A percentile compares a stretch with the other conserved stretches of the same genome.
phyloP scores from a whole-genome alignment of 2,888 invertebrate genomes.

The Punctoribates punctum region DNA sequence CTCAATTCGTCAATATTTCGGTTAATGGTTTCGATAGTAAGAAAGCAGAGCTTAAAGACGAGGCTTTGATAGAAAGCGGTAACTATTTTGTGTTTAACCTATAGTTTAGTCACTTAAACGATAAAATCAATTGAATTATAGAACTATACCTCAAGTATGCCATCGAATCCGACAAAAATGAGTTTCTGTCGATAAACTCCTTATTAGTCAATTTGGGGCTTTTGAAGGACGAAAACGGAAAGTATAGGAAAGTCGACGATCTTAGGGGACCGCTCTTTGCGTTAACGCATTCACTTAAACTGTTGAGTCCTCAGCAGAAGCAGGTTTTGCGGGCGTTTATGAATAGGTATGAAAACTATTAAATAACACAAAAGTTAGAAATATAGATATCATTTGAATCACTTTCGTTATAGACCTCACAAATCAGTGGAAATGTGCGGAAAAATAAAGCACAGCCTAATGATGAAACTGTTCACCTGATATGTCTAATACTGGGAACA shows the following conservation, averaged over 20 bases:
- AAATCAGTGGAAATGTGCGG: slow-evolving; percentile 44
- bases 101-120: too few species aligned
- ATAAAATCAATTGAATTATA: slow-evolving; percentile 13
- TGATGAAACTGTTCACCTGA: slow-evolving; percentile 45
- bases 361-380: not conserved
- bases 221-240: slow-evolving; percentile 45
- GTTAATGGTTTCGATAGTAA: slow-evolving; percentile 25
- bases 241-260: slow-evolving; percentile 32
- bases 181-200: slow-evolving; percentile 34
- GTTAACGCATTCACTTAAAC: slow-evolving; percentile 38
- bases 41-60: not conserved
- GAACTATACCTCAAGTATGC: not conserved
- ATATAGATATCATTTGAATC: not conserved
- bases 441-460: slow-evolving; percentile 45
- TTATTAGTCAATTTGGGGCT: slow-evolving; percentile 46
- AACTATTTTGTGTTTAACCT: not conserved
- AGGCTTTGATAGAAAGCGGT: slow-evolving; percentile 19
- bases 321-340: slow-evolving; percentile 44
- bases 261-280: slow-evolving; percentile 46
- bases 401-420: slow-evolving; percentile 40
- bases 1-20: slow-evolving; percentile 32
- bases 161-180: not conserved
- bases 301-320: slow-evolving; percentile 43
- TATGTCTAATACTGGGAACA: not conserved
- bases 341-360: slow-evolving; percentile 3